A percentile compares a stretch with the other conserved stretches of the same genome.
These are phyloP conservation scores for Drosophila borborema DNA, from an alignment of 2,888 invertebrate species.

Conservation along the genomic window DNA sequence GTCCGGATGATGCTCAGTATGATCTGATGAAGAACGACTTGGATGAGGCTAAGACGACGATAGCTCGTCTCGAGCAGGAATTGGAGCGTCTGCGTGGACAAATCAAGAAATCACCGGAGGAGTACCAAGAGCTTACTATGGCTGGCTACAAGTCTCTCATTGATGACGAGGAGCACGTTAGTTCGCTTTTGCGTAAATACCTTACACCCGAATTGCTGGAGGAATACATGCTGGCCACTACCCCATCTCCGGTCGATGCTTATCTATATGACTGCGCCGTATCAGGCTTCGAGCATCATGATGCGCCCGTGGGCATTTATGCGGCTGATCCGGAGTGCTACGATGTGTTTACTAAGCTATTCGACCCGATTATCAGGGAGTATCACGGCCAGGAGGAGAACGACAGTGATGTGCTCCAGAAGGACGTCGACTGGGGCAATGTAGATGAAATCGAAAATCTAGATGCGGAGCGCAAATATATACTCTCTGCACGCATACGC, in stretches of 20 bases:
- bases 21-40: slow-evolving; percentile 82
- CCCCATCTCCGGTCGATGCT: slow-evolving; percentile 86
- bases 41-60: slow-evolving; percentile 80
- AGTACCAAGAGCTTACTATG: slow-evolving; percentile 85
- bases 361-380: slow-evolving; percentile 89
- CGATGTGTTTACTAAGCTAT: slow-evolving; percentile 87
- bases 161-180: slow-evolving; percentile 86
- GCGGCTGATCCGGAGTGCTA: slow-evolving; percentile 89
- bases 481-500: slow-evolving; percentile 88
- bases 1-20: slow-evolving; percentile 83
- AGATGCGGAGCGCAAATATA: slow-evolving; percentile 87
- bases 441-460: slow-evolving; percentile 87
- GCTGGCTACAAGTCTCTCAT: slow-evolving; percentile 86
- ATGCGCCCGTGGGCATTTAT: slow-evolving; percentile 88
- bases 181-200: slow-evolving; percentile 88
- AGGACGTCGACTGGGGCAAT: slow-evolving; percentile 88
- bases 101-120: slow-evolving; percentile 83
- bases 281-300: slow-evolving; percentile 88
- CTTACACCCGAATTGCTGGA: slow-evolving; percentile 87
- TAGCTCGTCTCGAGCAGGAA: slow-evolving; percentile 81
- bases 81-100: slow-evolving; percentile 81
- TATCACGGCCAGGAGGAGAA: slow-evolving; percentile 86
- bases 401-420: slow-evolving; percentile 87
- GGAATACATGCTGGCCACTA: slow-evolving; percentile 86
- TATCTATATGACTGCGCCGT: slow-evolving; percentile 88